Percentiles rank a stretch among this genome's conserved stretches.
phyloP scores from a whole-genome alignment of 2,113 vertebrate species.

The Notothenia coriiceps region DNA sequence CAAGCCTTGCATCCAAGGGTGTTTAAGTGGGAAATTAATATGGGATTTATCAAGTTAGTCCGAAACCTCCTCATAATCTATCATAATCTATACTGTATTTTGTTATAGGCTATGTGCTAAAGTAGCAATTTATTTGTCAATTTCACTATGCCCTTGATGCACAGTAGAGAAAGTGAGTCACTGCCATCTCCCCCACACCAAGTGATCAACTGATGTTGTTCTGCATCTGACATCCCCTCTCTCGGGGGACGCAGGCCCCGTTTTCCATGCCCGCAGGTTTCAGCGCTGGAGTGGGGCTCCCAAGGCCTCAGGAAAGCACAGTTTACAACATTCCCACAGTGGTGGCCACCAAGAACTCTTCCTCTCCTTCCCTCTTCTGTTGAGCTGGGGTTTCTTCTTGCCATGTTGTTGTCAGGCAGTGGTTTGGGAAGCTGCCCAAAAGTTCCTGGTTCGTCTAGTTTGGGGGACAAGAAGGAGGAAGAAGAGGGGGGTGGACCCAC shows the following conservation, averaged over 20 bases:
- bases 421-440: constrained; percentile 77
- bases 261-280: constrained; percentile 82
- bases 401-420: constrained; percentile 75
- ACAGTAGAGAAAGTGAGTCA: constrained; percentile 46
- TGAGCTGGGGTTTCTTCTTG: constrained; percentile 68
- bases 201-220: constrained; percentile 58
- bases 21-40: background rate
- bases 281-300: constrained; percentile 80
- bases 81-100: background rate
- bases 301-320: constrained; percentile 82
- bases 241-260: constrained; percentile 48
- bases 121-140: background rate
- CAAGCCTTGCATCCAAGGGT: background rate
- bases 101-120: background rate
- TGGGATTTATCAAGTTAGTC: background rate
- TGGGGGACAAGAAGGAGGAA: constrained; percentile 7
- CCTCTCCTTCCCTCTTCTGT: constrained; percentile 62
- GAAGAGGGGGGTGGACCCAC: constrained; percentile 32
- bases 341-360: constrained; percentile 74
- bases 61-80: background rate
- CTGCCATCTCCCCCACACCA: constrained; percentile 37
- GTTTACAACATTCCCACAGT: constrained; percentile 86
- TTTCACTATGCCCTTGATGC: background rate
- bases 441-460: constrained; percentile 70
- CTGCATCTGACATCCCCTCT: constrained; percentile 53